Conservation (phyloP, 2,113 vertebrate species). For the Petrocephalus zakoni region DNA sequence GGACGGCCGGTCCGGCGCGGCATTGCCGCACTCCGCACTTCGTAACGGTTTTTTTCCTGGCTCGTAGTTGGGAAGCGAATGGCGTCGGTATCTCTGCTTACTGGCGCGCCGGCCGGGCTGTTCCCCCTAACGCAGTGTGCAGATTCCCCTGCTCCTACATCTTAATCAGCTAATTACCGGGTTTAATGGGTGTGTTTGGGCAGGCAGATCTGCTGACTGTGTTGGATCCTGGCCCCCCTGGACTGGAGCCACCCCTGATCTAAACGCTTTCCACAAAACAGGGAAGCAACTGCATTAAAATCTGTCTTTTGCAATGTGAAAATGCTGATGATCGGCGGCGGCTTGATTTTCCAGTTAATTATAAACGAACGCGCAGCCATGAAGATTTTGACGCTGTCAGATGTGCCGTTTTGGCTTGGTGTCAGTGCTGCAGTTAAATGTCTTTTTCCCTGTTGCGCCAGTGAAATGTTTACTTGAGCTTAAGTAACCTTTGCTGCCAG, state of each 20-base stretch:
- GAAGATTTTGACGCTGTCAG: not conserved
- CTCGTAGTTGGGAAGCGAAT: not conserved
- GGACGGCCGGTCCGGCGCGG: not conserved
- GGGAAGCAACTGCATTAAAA: not conserved
- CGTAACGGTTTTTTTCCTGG: not conserved
- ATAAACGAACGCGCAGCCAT: not conserved
- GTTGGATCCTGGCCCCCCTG: too few species aligned
- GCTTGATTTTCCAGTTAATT: not conserved
- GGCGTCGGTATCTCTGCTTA: not conserved
- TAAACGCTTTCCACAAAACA: not conserved
- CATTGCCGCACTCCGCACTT: not conserved
- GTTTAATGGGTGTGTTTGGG: too few species aligned
- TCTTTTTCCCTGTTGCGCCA: not conserved
- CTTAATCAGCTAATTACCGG: too few species aligned
- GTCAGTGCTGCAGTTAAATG: not conserved
- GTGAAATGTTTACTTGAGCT: not conserved
- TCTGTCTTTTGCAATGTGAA: not conserved
- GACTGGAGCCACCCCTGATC: too few species aligned
- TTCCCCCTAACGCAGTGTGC: not conserved
- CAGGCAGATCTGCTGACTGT: too few species aligned
- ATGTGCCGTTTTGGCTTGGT: not conserved
- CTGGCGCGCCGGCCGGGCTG: not conserved
- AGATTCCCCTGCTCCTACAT: too few species aligned
- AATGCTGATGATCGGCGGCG: not conserved
- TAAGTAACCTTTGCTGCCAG: not conserved